Evolutionary conservation across 2,888 invertebrate genomes (phyloP).

Genomic region (Drosophila helvetica): DNA sequence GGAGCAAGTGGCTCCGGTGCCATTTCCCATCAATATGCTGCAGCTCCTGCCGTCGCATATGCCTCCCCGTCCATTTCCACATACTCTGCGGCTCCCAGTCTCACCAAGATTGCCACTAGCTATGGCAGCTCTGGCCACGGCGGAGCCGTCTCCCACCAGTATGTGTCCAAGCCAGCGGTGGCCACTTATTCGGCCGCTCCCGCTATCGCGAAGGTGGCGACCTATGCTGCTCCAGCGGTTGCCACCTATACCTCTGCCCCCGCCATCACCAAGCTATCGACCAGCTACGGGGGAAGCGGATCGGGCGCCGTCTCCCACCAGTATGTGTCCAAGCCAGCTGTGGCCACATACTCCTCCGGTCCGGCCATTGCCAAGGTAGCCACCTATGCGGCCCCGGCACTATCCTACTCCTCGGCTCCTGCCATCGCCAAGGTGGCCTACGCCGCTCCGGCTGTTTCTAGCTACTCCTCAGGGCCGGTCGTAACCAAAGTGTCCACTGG

Average conservation of each 20-base stretch:
- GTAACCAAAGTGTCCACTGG: conserved; percentile 39
- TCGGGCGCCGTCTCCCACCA: conserved; percentile 64
- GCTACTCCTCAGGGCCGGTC: conserved; percentile 42
- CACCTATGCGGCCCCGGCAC: conserved; percentile 58
- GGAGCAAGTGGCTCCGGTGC: conserved; percentile 17
- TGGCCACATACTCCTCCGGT: conserved; percentile 41
- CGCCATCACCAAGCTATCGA: conserved; percentile 44
- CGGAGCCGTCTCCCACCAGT: conserved; percentile 54
- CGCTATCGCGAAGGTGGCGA: conserved; percentile 52
- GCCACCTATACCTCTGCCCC: conserved; percentile 61
- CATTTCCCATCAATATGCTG: conserved; percentile 50
- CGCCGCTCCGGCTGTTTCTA: conserved; percentile 41
- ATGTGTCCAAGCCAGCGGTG: conserved; percentile 63
- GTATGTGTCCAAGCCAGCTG: conserved; percentile 65
- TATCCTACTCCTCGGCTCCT: conserved; percentile 47
- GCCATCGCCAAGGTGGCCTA: conserved; percentile 51
- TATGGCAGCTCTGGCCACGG: conserved; percentile 33
- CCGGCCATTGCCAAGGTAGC: conserved; percentile 58
- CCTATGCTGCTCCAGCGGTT: conserved; percentile 60
- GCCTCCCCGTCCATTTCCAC: conserved; percentile 48
- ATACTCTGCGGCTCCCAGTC: conserved; percentile 40
- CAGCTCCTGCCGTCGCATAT: conserved; percentile 42
- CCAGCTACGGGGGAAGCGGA: conserved; percentile 32
- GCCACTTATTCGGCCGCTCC: conserved; percentile 60
- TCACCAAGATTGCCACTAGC: conserved; percentile 39